These are phyloP conservation scores for Perithous albicinctus DNA, from an alignment of 2,888 invertebrate genomes.

Conservation along the genomic window DNA sequence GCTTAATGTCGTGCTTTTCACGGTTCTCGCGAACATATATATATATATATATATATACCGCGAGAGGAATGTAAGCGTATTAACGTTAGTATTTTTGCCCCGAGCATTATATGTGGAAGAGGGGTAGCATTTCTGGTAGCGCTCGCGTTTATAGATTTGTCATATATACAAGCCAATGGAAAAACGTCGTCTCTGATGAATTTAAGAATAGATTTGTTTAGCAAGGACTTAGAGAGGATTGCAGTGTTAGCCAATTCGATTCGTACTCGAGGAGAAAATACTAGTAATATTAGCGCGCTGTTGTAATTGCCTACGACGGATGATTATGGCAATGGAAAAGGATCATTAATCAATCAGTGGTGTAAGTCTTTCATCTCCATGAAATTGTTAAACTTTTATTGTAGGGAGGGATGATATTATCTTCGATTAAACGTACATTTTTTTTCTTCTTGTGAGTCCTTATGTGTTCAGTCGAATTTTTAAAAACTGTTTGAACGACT, in stretches of 20 bases:
- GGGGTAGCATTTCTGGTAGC: conserved; percentile 26
- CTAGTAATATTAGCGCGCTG: conserved; percentile 32
- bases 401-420: no score
- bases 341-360: conserved; percentile 53
- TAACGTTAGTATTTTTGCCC: conserved; percentile 76
- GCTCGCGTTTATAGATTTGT: conserved; percentile 61
- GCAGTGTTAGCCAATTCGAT: conserved; percentile 47
- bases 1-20: conserved; percentile 81
- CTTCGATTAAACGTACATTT: no score
- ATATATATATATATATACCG: no score
- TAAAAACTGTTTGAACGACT: no score
- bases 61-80: conserved; percentile 79
- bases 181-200: conserved; percentile 36
- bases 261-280: conserved; percentile 49
- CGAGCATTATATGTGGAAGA: neutral
- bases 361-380: neutral
- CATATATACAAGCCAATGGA: conserved; percentile 53
- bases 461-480: no score
- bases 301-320: conserved; percentile 48
- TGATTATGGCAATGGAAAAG: conserved; percentile 43
- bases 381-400: neutral
- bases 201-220: conserved; percentile 45
- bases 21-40: conserved; percentile 78
- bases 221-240: conserved; percentile 23
- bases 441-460: no score